Evolutionary conservation across 1,140 invertebrate species (phyloP), one percentile per base, ranked within the genome.

Genomic region (Battus philenor): DNA sequence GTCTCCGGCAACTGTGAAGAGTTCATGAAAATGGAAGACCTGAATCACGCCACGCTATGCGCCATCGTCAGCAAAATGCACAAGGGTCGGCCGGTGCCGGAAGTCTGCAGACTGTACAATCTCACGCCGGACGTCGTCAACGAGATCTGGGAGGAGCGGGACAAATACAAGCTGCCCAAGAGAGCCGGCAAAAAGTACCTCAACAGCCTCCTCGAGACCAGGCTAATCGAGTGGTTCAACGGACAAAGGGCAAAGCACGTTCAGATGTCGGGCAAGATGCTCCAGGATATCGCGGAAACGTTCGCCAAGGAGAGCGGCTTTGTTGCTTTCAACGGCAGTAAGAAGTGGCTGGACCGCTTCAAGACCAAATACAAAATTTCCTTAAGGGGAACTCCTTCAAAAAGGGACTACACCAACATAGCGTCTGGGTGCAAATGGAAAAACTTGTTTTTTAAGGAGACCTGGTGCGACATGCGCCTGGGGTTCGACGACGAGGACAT

Each of bases 281-380:
- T 62, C 2, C 50, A 58, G 33, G 50, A 62, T 47, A 10, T 49
- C 3, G 59, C 59, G 0, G 59, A 63, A 26, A 22, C 30, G 1
- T 53, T 59, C 16, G 59, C 55, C 1, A 59, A 53, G 36, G 56
- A 59, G 11, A 50, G 44, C 31, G 60, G 60, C 4, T 59, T 56
- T 34, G 44, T 63, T 0, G 52, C 51, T 8, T 64, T 64, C 20
- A 57, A 64, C 30, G 57, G 56, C 9, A 59, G 52, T 24, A 56
- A 52, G 8, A 64, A 64, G 39, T 64, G 60, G 60, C 12, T 64
- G 5, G 60, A 64, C 11, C 41, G 57, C 4, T 64, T 64, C n/a
- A 64, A 64, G 12, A 46, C 47, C 4, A 48, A 49, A 9, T 55
- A 64, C 27, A 60, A 54, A 39, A 64, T 64, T 13, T 47, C 30